These are phyloP conservation scores for Cephus cinctus DNA, from an alignment of 1,140 invertebrate species.

Conservation along the genomic window DNA sequence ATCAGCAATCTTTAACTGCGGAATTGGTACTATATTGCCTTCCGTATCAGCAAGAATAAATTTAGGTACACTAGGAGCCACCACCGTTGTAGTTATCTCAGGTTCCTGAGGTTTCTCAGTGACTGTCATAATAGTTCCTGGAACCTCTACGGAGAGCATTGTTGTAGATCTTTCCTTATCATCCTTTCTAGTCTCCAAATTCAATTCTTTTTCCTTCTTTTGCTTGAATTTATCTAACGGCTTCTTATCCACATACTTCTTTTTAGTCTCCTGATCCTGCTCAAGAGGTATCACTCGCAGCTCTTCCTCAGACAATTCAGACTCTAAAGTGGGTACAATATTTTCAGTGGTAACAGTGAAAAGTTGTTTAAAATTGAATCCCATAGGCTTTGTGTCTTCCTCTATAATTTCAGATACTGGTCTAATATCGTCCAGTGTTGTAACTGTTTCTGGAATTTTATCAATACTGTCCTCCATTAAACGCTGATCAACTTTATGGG, in stretches of 20 bases:
- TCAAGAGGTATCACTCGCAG: slow-evolving; percentile 45
- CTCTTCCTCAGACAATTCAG: slow-evolving; percentile 32
- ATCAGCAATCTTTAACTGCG: slow-evolving; percentile 21
- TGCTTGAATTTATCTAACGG: slow-evolving; percentile 23
- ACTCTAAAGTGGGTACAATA: slow-evolving; percentile 4
- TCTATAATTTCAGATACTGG: slow-evolving; percentile 45
- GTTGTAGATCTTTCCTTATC: slow-evolving; percentile 16
- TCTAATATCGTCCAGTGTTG: slow-evolving; percentile 36
- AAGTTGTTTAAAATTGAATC: slow-evolving; percentile 33
- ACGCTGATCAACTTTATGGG: too few species aligned
- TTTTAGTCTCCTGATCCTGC: slow-evolving; percentile 22
- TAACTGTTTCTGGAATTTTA: slow-evolving; percentile 2
- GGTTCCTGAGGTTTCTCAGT: background rate
- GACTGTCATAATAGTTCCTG: background rate
- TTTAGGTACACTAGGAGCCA: background rate
- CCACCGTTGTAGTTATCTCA: slow-evolving; percentile 5
- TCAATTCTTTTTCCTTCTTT: slow-evolving; percentile 35
- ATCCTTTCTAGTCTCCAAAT: slow-evolving; percentile 15
- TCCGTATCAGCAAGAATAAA: slow-evolving; percentile 4
- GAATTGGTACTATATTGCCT: slow-evolving; percentile 12
- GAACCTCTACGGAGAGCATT: slow-evolving; percentile 4
- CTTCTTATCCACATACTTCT: slow-evolving; percentile 27
- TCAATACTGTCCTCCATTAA: too few species aligned
- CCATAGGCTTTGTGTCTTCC: slow-evolving; percentile 36
- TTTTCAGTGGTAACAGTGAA: slow-evolving; percentile 25